phyloP scores from a whole-genome alignment of 2,888 invertebrate species.

The Unio delphinus region DNA sequence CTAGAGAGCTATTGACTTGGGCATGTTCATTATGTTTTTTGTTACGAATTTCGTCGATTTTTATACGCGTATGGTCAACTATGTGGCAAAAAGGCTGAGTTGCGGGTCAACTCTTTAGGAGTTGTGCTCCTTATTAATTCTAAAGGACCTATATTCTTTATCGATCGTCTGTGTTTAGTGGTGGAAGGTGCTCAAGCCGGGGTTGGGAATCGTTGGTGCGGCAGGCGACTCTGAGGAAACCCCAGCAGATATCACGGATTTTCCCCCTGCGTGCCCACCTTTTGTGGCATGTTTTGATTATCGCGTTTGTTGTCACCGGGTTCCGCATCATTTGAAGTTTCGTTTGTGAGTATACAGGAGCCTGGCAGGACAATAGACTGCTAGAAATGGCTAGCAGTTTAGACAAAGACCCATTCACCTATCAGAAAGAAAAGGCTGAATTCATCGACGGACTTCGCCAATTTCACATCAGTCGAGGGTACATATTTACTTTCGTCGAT shows the following conservation, averaged over 20 bases:
- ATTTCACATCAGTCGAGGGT: slow-evolving; percentile 94
- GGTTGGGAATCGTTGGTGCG: slow-evolving; percentile 29
- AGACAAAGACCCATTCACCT: slow-evolving; percentile 82
- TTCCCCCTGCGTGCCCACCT: slow-evolving; percentile 50
- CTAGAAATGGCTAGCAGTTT: slow-evolving; percentile 77
- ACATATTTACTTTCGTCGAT: slow-evolving; percentile 71
- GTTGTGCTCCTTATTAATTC: slow-evolving; percentile 35
- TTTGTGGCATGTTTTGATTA: slow-evolving; percentile 47
- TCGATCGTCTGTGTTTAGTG: slow-evolving; percentile 29
- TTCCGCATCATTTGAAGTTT: slow-evolving; percentile 41
- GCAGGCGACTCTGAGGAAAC: slow-evolving; percentile 45
- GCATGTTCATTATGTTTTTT: slow-evolving; percentile 70
- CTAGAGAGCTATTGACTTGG: slow-evolving; percentile 61
- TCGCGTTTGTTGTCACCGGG: slow-evolving; percentile 43
- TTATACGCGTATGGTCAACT: slow-evolving; percentile 59
- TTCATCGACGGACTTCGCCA: slow-evolving; percentile 89
- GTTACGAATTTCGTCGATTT: slow-evolving; percentile 63
- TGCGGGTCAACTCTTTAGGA: slow-evolving; percentile 28
- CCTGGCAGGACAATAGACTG: not conserved
- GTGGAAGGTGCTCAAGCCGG: slow-evolving; percentile 21
- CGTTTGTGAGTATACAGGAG: slow-evolving; percentile 15
- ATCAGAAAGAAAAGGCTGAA: slow-evolving; percentile 83
- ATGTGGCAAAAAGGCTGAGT: slow-evolving; percentile 50
- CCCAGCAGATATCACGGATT: slow-evolving; percentile 54
- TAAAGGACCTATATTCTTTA: slow-evolving; percentile 30